Base-by-base conservation (phyloP, 2,113 vertebrate genomes). In the Phaethornis superciliosus region DNA sequence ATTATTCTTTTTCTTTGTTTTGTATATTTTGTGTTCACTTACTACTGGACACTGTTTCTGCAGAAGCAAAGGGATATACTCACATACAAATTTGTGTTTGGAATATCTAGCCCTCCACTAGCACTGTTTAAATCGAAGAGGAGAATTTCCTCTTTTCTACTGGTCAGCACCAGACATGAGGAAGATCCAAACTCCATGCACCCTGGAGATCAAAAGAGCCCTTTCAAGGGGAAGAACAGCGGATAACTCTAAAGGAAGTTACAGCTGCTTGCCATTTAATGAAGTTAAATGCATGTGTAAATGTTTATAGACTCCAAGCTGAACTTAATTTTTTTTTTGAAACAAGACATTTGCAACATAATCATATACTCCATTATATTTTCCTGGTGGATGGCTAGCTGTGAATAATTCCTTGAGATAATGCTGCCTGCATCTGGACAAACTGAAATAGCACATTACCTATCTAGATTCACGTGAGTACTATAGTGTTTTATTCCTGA, bases 231-330 rank as follows among this genome's bases (percentile, higher is more conserved):
- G 85, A 94, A 93, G 80, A 93, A 83, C 85, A 88, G 59, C 0
- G 18, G 92, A 94, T 94, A 94, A 88, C 88, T 83, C 63, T 55
- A 83, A 81, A 95, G 85, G 88, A 90, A 91, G 90, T 85, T 88
- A 90, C 90, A 95, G 94, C 94, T 96, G 92, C 95, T 96, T 95
- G 91, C 49, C 54, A 90, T 95, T 95, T 94, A 95, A 89, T 91
- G 77, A 93, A 94, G 82, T 95, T 88, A 96, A 94, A 95, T 52
- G 76, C 88, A 91, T 88, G 75, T 94, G 56, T 88, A 94, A 92
- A 95, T 93, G 68, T 96, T 97, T 94, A 95, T 85, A 95, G 89
- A 95, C 88, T 95, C 32, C 76, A 85, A 33, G 32, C 55, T 77
- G 71, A 65, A 80, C 84, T 89, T 81, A 65, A 60, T 87, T 79